These are phyloP conservation scores for Drosophila neocordata DNA, from an alignment of 1,140 invertebrate genomes.

Conservation along the genomic window DNA sequence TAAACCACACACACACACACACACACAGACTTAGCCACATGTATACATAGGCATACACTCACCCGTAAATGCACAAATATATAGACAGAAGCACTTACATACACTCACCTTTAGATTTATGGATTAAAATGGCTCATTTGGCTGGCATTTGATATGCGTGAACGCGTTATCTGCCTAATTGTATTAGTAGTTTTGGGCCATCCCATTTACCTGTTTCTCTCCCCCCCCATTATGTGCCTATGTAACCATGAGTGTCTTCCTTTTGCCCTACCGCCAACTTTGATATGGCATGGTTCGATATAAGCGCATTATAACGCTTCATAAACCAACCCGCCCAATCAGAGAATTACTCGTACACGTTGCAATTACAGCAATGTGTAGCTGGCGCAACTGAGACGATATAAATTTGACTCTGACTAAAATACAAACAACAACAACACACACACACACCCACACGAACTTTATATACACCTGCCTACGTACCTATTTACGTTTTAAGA, in stretches of 20 bases:
- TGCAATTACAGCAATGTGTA: constrained; percentile 58
- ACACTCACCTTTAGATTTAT: constrained; percentile 30
- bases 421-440: constrained; percentile 3
- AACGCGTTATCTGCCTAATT: constrained; percentile 67
- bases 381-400: constrained; percentile 58
- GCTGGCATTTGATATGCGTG: constrained; percentile 48
- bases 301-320: constrained; percentile 77
- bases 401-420: constrained; percentile 53
- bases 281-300: constrained; percentile 35
- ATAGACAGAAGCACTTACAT: constrained; percentile 4
- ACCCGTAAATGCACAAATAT: not conserved
- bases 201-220: no score
- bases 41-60: not conserved
- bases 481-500: not conserved
- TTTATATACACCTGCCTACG: not conserved
- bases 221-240: no score
- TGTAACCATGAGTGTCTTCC: no score
- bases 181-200: constrained; percentile 59
- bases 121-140: constrained; percentile 16
- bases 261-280: constrained; percentile 1
- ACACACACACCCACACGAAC: not conserved
- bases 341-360: constrained; percentile 65
- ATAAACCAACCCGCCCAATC: constrained; percentile 52
- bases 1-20: not conserved
- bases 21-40: constrained; percentile 1